phyloP scores from a whole-genome alignment of 2,113 vertebrate genomes.

The Oncorhynchus clarkii region DNA sequence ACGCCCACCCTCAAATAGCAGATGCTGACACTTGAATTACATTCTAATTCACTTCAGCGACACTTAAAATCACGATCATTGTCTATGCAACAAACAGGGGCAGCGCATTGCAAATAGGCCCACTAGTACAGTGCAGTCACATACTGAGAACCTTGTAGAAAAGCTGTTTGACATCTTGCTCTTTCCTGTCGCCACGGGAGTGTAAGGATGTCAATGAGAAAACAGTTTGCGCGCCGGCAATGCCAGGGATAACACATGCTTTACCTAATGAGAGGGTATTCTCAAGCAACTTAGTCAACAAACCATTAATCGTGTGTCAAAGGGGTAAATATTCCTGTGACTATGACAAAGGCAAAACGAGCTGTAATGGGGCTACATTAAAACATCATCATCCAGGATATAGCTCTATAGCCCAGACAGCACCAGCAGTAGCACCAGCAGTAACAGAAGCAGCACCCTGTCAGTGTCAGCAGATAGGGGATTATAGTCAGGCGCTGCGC shows the following conservation, averaged over 20 bases:
- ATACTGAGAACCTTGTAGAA: background rate
- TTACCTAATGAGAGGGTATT: constrained; percentile 63
- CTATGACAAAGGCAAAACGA: constrained; percentile 32
- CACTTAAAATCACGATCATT: too few relatives aligned
- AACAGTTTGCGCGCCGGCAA: constrained; percentile 51
- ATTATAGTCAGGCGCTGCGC: constrained; percentile 50
- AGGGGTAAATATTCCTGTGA: constrained; percentile 51
- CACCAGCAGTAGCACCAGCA: constrained; percentile 62
- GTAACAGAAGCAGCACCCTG: constrained; percentile 11
- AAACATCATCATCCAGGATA: constrained; percentile 48
- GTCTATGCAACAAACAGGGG: background rate
- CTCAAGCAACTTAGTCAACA: constrained; percentile 58
- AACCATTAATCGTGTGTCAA: constrained; percentile 60
- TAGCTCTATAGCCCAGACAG: constrained; percentile 20
- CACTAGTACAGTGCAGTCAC: too few relatives aligned
- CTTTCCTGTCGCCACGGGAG: constrained; percentile 28
- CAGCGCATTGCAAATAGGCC: background rate
- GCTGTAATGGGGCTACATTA: constrained; percentile 65
- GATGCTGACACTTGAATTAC: too few relatives aligned
- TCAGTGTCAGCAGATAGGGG: constrained; percentile 41
- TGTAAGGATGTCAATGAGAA: constrained; percentile 47
- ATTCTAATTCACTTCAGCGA: too few relatives aligned
- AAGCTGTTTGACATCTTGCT: constrained; percentile 29
- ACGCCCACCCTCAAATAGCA: too few relatives aligned
- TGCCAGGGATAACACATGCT: constrained; percentile 57